Evolutionary conservation across 1,140 invertebrate species (phyloP).

Genomic region (Euglossa dilemma): DNA sequence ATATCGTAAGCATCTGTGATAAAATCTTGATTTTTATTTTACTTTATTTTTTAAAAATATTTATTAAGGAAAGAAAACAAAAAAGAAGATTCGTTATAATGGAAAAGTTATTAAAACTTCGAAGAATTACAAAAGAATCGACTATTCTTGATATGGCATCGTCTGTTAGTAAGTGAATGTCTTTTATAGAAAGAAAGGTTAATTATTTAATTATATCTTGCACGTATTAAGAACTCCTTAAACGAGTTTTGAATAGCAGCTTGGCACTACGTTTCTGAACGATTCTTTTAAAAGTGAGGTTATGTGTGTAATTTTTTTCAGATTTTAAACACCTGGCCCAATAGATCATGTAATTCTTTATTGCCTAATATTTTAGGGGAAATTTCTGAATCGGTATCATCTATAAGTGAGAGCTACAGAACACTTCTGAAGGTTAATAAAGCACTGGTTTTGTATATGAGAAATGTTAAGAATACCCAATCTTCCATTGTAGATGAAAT

Average conservation of each 20-base stretch:
- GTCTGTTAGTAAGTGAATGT: constrained; percentile 52
- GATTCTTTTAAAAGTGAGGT: neutral
- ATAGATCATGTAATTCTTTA: neutral
- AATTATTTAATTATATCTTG: neutral
- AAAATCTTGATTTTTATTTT: neutral
- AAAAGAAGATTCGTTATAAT: neutral
- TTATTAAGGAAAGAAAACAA: too few relatives aligned
- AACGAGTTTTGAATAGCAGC: neutral
- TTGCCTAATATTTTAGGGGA: constrained; percentile 47
- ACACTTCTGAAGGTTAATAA: constrained; percentile 53
- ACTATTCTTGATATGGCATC: constrained; percentile 45
- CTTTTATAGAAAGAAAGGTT: neutral
- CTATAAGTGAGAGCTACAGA: constrained; percentile 39
- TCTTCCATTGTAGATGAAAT: neutral
- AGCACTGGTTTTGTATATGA: constrained; percentile 38
- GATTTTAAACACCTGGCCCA: neutral
- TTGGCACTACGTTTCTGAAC: neutral
- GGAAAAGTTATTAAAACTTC: constrained; percentile 43
- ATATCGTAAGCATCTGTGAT: neutral
- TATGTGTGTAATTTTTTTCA: neutral
- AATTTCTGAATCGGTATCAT: constrained; percentile 38
- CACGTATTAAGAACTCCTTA: neutral
- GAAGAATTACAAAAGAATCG: constrained; percentile 33
- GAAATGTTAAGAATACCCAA: constrained; percentile 1
- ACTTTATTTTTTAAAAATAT: neutral